These are phyloP conservation scores for Tyrannus savana DNA, from an alignment of 2,113 vertebrate species.

Conservation along the genomic window DNA sequence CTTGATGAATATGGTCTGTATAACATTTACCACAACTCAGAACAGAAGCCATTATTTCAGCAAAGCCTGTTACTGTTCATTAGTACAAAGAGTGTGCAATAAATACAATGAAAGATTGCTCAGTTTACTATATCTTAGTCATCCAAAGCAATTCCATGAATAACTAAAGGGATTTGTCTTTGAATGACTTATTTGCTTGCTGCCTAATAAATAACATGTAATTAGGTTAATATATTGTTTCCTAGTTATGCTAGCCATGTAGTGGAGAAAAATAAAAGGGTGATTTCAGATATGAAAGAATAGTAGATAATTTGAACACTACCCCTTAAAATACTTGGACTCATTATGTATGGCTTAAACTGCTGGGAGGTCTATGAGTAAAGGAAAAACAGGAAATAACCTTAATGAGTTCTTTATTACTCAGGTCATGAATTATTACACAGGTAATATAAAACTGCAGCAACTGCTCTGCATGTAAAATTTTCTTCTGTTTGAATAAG, in stretches of 20 bases:
- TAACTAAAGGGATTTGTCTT: conserved; percentile 80
- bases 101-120: conserved; percentile 80
- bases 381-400: conserved; percentile 64
- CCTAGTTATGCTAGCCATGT: conserved; percentile 65
- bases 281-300: conserved; percentile 72
- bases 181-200: conserved; percentile 79
- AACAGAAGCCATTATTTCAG: conserved; percentile 72
- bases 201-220: conserved; percentile 80
- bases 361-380: conserved; percentile 69
- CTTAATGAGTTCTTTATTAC: conserved; percentile 77
- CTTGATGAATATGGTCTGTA: conserved; percentile 69
- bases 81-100: conserved; percentile 78
- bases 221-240: conserved; percentile 82
- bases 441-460: conserved; percentile 67
- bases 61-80: conserved; percentile 80
- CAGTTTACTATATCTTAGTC: conserved; percentile 79
- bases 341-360: conserved; percentile 72
- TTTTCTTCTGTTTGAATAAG: conserved; percentile 61
- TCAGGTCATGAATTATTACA: conserved; percentile 73
- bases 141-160: conserved; percentile 75
- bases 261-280: conserved; percentile 69
- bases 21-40: conserved; percentile 61
- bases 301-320: conserved; percentile 76
- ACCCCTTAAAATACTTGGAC: conserved; percentile 67
- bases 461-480: conserved; percentile 55